phyloP scores from a whole-genome alignment of 2,113 vertebrate species.

The Sclerurus mexicanus region DNA sequence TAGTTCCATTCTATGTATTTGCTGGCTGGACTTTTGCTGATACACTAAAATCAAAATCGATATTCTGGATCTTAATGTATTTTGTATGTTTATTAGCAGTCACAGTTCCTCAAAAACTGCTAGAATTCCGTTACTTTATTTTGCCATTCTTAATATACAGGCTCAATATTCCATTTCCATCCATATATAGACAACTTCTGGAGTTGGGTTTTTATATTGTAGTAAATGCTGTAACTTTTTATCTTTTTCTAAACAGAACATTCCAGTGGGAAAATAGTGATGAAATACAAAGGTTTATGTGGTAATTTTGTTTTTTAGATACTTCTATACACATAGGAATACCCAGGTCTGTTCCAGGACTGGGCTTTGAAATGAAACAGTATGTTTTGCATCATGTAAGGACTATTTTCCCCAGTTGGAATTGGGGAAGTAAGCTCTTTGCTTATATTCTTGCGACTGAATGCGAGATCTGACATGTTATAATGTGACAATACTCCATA shows the following conservation, averaged over 20 bases:
- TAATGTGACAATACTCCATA: not conserved
- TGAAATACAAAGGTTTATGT: constrained; percentile 94
- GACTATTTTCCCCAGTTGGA: not conserved
- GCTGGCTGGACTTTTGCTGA: constrained; percentile 90
- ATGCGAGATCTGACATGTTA: not conserved
- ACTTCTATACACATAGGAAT: not conserved
- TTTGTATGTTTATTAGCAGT: constrained; percentile 79
- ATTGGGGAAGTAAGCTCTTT: not conserved
- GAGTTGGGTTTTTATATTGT: constrained; percentile 83
- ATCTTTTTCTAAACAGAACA: constrained; percentile 87
- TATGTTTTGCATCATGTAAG: not conserved
- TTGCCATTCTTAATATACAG: constrained; percentile 93
- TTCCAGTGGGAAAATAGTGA: constrained; percentile 88
- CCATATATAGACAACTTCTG: constrained; percentile 78
- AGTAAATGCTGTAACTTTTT: constrained; percentile 85
- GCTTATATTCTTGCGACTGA: not conserved
- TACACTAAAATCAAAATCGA: constrained; percentile 82
- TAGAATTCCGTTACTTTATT: constrained; percentile 97
- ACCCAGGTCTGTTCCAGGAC: not conserved
- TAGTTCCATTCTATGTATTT: constrained; percentile 88
- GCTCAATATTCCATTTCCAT: constrained; percentile 85
- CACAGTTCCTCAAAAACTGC: constrained; percentile 90
- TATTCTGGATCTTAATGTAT: constrained; percentile 90
- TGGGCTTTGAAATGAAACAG: not conserved
- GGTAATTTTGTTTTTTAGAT: constrained; percentile 69